Percentiles rank a stretch among this genome's conserved stretches.
These are phyloP conservation scores for Ectemnius continuus DNA, from an alignment of 2,888 invertebrate genomes.

Conservation along the genomic window DNA sequence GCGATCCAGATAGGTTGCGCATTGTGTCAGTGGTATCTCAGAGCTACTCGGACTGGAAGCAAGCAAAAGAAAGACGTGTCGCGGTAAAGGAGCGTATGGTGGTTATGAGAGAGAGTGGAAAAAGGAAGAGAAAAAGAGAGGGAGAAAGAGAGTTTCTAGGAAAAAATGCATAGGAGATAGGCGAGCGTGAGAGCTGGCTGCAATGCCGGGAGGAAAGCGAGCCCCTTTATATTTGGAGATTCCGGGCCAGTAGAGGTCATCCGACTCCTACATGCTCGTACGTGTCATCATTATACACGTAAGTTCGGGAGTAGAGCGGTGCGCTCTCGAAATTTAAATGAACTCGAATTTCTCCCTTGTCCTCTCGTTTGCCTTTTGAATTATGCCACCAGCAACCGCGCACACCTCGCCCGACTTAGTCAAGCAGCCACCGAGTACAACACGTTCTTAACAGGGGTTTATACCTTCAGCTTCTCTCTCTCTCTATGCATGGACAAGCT, in stretches of 20 bases:
- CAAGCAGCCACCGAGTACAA: no score
- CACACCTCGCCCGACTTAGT: no score
- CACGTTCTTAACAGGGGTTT: neutral
- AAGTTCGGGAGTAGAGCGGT: neutral
- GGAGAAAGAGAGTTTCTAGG: neutral
- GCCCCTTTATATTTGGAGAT: slow-evolving; percentile 4
- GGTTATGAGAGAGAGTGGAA: slow-evolving; percentile 1
- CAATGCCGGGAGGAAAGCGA: neutral
- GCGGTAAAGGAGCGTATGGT: neutral
- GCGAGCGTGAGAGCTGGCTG: neutral
- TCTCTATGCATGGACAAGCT: neutral
- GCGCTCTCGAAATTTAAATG: neutral
- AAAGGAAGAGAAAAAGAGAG: neutral
- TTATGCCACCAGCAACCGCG: no score
- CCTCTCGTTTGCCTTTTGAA: no score
- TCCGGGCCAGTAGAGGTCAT: slow-evolving; percentile 4
- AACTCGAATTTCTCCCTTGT: slow-evolving; percentile 3
- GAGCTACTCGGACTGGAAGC: neutral
- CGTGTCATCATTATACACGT: slow-evolving; percentile 6
- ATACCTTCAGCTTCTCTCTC: neutral
- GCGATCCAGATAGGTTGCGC: no score
- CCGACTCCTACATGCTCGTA: neutral
- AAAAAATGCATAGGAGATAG: neutral
- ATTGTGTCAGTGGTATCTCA: neutral
- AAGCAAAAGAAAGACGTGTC: neutral